phyloP scores from a whole-genome alignment of 2,888 invertebrate species.

The Ceriagrion tenellum region DNA sequence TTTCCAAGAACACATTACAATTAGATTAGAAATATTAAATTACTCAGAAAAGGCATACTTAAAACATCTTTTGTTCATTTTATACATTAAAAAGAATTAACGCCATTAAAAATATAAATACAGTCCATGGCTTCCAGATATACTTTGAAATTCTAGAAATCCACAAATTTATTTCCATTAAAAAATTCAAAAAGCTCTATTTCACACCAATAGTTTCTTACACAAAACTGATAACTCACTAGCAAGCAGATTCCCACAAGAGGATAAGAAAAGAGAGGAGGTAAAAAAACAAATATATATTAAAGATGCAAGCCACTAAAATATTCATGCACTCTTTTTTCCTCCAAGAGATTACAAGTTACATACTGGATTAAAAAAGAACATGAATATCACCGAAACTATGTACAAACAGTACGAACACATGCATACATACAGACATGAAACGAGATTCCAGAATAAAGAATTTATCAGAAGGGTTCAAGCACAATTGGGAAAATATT shows the following conservation, averaged over 20 bases:
- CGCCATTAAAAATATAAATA: too few relatives aligned
- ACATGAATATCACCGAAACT: not conserved
- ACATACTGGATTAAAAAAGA: not conserved
- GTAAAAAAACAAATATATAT: not conserved
- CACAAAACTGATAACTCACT: not conserved
- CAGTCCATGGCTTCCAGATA: not conserved
- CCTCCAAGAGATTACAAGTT: not conserved
- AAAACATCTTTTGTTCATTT: too few relatives aligned
- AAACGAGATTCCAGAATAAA: too few relatives aligned
- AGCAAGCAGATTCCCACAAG: not conserved
- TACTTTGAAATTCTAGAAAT: not conserved
- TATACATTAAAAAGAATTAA: too few relatives aligned
- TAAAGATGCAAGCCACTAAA: not conserved
- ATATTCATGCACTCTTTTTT: not conserved
- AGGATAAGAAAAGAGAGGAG: not conserved
- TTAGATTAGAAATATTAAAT: too few relatives aligned
- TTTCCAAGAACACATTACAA: too few relatives aligned
- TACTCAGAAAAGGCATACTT: too few relatives aligned
- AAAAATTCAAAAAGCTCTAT: too few relatives aligned
- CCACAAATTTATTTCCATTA: too few relatives aligned
- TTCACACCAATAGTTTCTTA: not conserved
- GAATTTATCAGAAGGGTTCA: too few relatives aligned
- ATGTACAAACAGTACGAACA: not conserved
- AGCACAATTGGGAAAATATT: too few relatives aligned
- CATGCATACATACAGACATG: too few relatives aligned